Evolutionary conservation across 2,797 vertebrate species (phyloP).

Genomic region (Cuniculus paca): DNA sequence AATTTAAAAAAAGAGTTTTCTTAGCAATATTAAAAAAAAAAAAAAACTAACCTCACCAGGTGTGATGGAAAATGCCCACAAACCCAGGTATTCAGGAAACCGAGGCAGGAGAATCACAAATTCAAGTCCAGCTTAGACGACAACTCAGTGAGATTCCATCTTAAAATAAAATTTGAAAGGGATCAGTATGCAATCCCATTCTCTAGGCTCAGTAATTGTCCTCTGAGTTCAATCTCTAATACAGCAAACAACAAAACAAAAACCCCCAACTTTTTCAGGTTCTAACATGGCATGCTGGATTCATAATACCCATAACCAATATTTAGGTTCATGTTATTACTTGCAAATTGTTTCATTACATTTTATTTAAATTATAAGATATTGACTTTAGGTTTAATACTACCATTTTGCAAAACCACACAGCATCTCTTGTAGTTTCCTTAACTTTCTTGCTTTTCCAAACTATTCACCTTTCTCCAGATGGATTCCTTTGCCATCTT

Average conservation of each 20-base stretch:
- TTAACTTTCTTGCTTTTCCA: neutral
- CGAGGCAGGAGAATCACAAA: neutral
- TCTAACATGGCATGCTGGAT: neutral
- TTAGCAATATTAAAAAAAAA: too few relatives aligned
- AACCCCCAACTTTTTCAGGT: neutral
- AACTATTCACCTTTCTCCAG: neutral
- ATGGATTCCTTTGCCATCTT: neutral
- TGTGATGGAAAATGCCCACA: neutral
- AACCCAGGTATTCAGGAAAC: too few relatives aligned
- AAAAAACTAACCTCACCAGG: neutral
- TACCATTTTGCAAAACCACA: neutral
- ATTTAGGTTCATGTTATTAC: neutral
- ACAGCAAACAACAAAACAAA: neutral
- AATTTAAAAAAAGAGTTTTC: too few relatives aligned
- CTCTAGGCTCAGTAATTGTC: neutral
- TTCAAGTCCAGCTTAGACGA: neutral
- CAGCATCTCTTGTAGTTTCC: neutral
- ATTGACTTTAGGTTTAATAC: neutral
- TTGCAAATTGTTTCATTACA: constrained; percentile 43
- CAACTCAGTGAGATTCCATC: neutral
- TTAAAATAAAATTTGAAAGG: neutral
- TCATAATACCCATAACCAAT: constrained; percentile 49
- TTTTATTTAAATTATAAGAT: constrained; percentile 9
- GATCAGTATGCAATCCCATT: neutral
- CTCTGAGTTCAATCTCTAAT: neutral